phyloP scores from a whole-genome alignment of 2,113 vertebrate genomes.

The Gnathonemus echidnorhynchus region DNA sequence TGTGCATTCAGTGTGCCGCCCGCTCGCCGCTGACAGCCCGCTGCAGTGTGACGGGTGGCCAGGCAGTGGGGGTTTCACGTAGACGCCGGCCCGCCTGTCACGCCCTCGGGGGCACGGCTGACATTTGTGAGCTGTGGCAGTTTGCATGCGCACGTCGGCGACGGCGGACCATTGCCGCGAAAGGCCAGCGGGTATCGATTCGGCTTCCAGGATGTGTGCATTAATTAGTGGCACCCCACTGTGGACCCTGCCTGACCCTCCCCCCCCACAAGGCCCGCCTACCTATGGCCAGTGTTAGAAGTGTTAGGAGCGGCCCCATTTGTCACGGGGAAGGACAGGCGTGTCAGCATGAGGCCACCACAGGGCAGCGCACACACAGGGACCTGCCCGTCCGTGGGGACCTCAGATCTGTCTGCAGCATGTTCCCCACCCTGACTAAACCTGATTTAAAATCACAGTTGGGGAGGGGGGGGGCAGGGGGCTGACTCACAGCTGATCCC shows the following conservation, averaged over 20 bases:
- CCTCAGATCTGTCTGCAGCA: neutral
- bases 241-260: neutral
- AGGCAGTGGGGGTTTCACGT: neutral
- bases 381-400: neutral
- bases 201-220: neutral
- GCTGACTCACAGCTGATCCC: conserved; percentile 56
- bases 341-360: neutral
- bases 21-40: neutral
- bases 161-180: conserved; percentile 8
- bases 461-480: neutral
- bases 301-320: neutral
- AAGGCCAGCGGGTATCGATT: conserved; percentile 48
- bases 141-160: neutral
- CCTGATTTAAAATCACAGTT: conserved; percentile 21
- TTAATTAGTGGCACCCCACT: neutral
- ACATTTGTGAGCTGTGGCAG: conserved; percentile 48
- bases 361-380: neutral
- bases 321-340: neutral
- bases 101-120: conserved; percentile 44
- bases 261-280: neutral
- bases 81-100: neutral
- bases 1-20: neutral
- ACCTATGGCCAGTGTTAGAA: neutral
- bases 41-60: neutral
- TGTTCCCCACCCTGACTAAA: neutral